Base-by-base conservation (phyloP, 2,797 vertebrate genomes). In the Eurystomus glaucurus region DNA sequence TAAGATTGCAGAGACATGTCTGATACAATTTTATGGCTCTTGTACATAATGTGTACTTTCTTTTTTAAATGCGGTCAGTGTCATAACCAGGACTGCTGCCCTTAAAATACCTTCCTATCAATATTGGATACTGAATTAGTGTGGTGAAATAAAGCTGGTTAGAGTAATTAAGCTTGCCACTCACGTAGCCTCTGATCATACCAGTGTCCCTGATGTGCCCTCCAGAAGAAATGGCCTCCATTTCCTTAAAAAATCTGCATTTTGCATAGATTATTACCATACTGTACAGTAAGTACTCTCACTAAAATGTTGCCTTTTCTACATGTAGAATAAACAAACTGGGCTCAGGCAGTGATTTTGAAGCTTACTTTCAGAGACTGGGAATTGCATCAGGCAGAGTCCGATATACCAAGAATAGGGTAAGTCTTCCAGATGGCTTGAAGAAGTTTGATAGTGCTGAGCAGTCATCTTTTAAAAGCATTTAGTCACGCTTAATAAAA, bases 321-420 rank as follows among this genome's bases (percentile, higher is more conserved):
- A 22, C 28, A 19, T 46, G 43, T 88, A 98, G 99, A 98, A 99
- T 99, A 98, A 99, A 98, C 97, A 99, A 99, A 92, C 98, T 99
- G 11, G 99, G 99, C 66, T 99, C 99, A 82, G 99, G 99, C 93
- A 99, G 99, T 95, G 99, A 99, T 97, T 99, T 99, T 92, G 99
- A 99, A 97, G 99, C 99, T 51, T 99, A 98, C 95, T 99, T 99
- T 83, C 99, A 99, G 96, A 98, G 99, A 61, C 98, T 99, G 96
- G 99, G 99, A 86, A 99, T 99, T 87, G 98, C 99, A 51, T 98
- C 99, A 29, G 99, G 98, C 51, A 98, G 99, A 98, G 99, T 98
- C 21, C 99, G 99, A 95, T 99, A 99, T 93, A 99, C 99, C 61
- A 99, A 99, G 97, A 99, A 99, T 33, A 98, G 93, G 97, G 99